Evolutionary conservation across 2,797 vertebrate species (phyloP).

Genomic region (Myripristis jacobus): DNA sequence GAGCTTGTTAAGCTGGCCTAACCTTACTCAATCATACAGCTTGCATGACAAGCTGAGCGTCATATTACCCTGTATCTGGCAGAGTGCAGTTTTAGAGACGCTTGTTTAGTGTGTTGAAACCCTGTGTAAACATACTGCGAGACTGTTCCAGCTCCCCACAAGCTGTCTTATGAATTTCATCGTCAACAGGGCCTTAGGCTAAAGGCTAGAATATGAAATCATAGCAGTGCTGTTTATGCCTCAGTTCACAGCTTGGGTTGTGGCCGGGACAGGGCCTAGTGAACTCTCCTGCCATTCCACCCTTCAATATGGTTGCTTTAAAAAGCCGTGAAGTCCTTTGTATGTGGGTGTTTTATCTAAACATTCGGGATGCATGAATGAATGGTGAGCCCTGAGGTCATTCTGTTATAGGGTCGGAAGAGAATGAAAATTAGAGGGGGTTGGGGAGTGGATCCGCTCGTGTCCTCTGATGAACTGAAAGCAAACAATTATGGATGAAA

Average conservation of each 20-base stretch:
- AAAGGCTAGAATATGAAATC: constrained; percentile 70
- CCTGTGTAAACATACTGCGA: constrained; percentile 54
- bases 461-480: constrained; percentile 53
- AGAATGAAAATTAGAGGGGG: constrained; percentile 59
- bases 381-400: constrained; percentile 58
- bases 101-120: constrained; percentile 42
- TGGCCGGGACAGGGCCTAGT: constrained; percentile 60
- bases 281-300: constrained; percentile 51
- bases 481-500: constrained; percentile 54
- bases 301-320: constrained; percentile 57
- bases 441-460: constrained; percentile 49
- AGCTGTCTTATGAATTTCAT: constrained; percentile 73
- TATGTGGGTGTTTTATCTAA: constrained; percentile 75
- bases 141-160: constrained; percentile 32
- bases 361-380: constrained; percentile 60
- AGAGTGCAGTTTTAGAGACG: constrained; percentile 37
- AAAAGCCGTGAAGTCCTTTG: constrained; percentile 66
- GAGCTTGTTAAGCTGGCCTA: constrained; percentile 3
- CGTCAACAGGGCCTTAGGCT: constrained; percentile 69
- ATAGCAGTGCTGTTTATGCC: constrained; percentile 72
- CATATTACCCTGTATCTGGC: constrained; percentile 39
- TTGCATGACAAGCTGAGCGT: constrained; percentile 52
- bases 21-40: constrained; percentile 32
- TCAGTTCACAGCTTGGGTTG: constrained; percentile 59
- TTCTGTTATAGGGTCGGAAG: constrained; percentile 43